Percentiles rank a stretch among this genome's conserved stretches.
These are phyloP conservation scores for Acestrorhynchus altus DNA, from an alignment of 2,797 vertebrate genomes.

Conservation along the genomic window DNA sequence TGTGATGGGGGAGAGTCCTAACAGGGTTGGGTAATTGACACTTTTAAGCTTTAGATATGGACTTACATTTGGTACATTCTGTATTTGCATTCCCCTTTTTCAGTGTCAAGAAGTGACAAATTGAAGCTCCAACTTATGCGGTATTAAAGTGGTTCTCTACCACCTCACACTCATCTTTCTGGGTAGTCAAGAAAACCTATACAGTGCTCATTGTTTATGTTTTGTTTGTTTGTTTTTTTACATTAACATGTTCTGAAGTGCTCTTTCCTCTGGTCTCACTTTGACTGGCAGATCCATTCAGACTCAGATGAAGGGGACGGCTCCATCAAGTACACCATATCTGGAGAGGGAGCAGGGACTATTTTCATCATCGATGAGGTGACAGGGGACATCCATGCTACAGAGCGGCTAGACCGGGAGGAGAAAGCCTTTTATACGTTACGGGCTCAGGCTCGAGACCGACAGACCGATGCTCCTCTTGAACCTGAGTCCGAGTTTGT, in stretches of 20 bases:
- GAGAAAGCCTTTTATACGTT: conserved; percentile 96
- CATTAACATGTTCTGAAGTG: not conserved
- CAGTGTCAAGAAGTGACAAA: too few species aligned
- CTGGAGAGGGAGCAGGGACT: conserved; percentile 92
- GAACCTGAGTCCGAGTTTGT: conserved; percentile 97
- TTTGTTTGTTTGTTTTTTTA: too few species aligned
- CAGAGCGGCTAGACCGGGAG: conserved; percentile 92
- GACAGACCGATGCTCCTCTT: conserved; percentile 85
- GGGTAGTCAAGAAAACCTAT: too few species aligned
- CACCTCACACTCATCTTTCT: too few species aligned
- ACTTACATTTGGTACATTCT: too few species aligned
- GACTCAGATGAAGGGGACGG: conserved; percentile 96
- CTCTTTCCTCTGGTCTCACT: not conserved
- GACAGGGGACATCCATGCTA: conserved; percentile 96
- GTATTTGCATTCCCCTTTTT: too few species aligned
- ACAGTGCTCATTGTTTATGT: too few species aligned
- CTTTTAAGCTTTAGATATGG: too few species aligned
- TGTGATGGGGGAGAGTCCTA: too few species aligned
- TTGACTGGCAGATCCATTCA: conserved; percentile 89
- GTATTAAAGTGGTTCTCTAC: too few species aligned
- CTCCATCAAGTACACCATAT: conserved; percentile 98
- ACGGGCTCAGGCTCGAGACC: conserved; percentile 89
- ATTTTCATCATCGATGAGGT: conserved; percentile 97
- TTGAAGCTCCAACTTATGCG: too few species aligned
- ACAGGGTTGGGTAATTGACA: too few species aligned